Evolutionary conservation across 2,113 vertebrate species (phyloP).

Genomic region (Calidris pugnax): DNA sequence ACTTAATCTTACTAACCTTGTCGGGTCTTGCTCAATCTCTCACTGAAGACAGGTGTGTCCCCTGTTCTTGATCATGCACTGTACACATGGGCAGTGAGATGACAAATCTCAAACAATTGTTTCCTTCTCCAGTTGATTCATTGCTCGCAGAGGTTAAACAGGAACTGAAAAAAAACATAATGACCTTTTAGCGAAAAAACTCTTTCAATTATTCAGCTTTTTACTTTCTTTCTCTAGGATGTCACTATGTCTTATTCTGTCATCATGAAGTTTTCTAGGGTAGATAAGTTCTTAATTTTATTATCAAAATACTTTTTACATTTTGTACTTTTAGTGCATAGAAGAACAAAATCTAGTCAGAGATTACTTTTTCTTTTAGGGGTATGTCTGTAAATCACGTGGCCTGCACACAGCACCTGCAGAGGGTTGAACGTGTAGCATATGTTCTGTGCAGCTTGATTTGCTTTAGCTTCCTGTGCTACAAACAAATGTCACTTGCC

Average conservation of each 20-base stretch:
- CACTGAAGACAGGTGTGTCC: not conserved
- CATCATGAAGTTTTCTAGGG: not conserved
- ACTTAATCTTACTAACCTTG: not conserved
- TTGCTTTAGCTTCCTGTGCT: not conserved
- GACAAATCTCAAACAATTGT: not conserved
- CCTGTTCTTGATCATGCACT: not conserved
- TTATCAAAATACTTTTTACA: not conserved
- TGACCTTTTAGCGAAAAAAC: not conserved
- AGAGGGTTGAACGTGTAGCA: not conserved
- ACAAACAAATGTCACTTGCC: not conserved
- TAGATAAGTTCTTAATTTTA: not conserved
- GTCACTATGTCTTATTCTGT: not conserved
- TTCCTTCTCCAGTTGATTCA: not conserved
- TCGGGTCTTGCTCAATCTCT: not conserved
- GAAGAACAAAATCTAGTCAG: not conserved
- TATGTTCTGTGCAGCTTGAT: not conserved
- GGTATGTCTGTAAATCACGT: not conserved
- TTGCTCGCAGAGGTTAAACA: not conserved
- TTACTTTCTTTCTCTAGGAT: not conserved
- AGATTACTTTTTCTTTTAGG: not conserved
- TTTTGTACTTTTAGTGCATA: not conserved
- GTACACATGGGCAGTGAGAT: not conserved
- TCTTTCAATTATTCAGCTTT: not conserved
- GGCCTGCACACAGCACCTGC: not conserved
- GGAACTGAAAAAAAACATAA: not conserved